Evolutionary conservation across 2,113 vertebrate genomes (phyloP).

Genomic region (Mobula hypostoma): DNA sequence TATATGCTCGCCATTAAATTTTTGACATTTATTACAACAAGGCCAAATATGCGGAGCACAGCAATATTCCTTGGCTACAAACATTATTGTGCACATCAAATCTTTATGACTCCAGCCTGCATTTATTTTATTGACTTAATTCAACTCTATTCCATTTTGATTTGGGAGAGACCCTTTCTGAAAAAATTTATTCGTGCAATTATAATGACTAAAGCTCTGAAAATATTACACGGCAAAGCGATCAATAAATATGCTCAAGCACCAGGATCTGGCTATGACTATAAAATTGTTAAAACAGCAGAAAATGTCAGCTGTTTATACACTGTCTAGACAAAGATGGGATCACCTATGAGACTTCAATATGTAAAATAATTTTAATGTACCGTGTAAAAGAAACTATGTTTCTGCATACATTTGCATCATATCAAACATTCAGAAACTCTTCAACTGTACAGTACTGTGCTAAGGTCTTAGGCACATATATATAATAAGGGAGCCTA

Average conservation of each 20-base stretch:
- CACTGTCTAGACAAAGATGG: no score
- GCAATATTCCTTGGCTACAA: constrained; percentile 17
- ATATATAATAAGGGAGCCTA: no score
- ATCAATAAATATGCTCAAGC: constrained; percentile 1
- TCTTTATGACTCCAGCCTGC: constrained; percentile 24
- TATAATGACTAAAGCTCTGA: neutral
- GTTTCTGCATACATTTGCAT: neutral
- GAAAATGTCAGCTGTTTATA: neutral
- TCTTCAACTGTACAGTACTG: neutral
- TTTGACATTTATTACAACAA: constrained; percentile 33
- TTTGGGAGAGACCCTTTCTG: constrained; percentile 8
- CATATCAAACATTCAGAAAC: neutral
- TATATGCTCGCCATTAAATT: constrained; percentile 28
- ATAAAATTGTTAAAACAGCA: neutral
- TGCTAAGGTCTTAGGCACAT: neutral
- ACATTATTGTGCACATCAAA: constrained; percentile 33
- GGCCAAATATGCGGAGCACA: constrained; percentile 12
- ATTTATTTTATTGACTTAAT: constrained; percentile 33
- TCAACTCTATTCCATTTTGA: constrained; percentile 13
- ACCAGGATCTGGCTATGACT: neutral
- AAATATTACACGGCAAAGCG: neutral
- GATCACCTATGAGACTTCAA: neutral
- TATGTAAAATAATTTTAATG: neutral
- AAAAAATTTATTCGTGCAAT: constrained; percentile 32
- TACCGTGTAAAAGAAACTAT: neutral